These are phyloP conservation scores for Danaus melanippus DNA, from an alignment of 1,140 invertebrate species.

Conservation along the genomic window DNA sequence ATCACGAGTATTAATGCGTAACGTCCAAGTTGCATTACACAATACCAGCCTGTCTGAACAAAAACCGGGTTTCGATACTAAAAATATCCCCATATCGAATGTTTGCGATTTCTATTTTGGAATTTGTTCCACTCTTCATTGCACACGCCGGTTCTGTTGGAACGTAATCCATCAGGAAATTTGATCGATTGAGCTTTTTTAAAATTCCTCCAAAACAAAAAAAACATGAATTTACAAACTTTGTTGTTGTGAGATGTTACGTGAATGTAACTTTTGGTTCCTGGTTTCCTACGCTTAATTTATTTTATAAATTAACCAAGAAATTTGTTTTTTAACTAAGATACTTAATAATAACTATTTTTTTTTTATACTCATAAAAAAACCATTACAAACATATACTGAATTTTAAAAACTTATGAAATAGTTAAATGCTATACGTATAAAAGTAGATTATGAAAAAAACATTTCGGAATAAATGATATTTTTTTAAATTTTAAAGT, in stretches of 20 bases:
- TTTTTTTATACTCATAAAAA: no score
- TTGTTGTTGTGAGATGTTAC: constrained; percentile 7
- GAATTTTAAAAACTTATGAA: no score
- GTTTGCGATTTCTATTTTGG: constrained; percentile 69
- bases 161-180: constrained; percentile 24
- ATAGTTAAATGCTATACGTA: no score
- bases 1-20: constrained; percentile 26
- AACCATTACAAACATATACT: no score
- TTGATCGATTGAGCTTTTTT: constrained; percentile 19
- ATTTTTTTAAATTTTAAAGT: no score
- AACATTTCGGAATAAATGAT: no score
- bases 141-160: constrained; percentile 24
- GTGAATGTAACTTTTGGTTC: neutral
- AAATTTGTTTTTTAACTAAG: no score
- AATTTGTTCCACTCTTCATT: constrained; percentile 46
- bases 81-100: constrained; percentile 68
- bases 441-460: no score
- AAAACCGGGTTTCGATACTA: constrained; percentile 68
- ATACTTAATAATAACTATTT: no score
- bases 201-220: neutral
- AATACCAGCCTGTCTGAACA: constrained; percentile 53
- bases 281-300: no score
- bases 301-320: no score
- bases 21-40: constrained; percentile 53
- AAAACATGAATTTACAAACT: no score